Evolutionary conservation across 2,797 vertebrate species (phyloP).

Genomic region (Echiichthys vipera): DNA sequence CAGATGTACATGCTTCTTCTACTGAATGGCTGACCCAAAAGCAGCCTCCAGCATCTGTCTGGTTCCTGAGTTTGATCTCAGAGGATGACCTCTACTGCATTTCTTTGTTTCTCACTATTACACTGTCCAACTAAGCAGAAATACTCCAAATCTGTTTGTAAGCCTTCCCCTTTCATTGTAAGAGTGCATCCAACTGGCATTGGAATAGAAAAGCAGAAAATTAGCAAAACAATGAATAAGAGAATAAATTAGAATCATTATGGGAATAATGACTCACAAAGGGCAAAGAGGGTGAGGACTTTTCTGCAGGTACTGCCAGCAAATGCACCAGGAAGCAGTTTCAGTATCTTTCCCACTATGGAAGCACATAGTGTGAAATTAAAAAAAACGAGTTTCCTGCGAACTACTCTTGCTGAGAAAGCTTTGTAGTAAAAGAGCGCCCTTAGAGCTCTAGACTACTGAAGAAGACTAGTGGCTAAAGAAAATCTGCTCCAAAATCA

Average conservation of each 20-base stretch:
- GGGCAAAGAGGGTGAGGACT: neutral
- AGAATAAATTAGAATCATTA: constrained; percentile 2
- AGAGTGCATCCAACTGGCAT: constrained; percentile 10
- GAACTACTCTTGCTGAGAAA: neutral
- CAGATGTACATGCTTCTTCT: neutral
- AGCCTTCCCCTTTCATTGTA: neutral
- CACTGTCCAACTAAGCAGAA: neutral
- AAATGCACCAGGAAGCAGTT: constrained; percentile 9
- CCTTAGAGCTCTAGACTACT: neutral
- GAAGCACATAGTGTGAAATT: constrained; percentile 15
- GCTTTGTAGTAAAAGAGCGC: neutral
- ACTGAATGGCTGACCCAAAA: neutral
- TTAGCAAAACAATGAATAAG: neutral
- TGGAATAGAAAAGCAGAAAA: neutral
- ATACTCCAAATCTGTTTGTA: neutral
- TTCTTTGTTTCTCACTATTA: neutral
- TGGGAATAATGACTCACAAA: constrained; percentile 22
- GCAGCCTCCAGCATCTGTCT: neutral
- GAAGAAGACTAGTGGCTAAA: constrained; percentile 2
- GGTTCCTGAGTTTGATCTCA: neutral
- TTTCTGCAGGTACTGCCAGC: constrained; percentile 9
- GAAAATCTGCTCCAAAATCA: neutral
- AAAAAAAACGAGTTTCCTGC: constrained; percentile 19
- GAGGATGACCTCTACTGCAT: neutral
- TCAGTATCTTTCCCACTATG: constrained; percentile 7